These are phyloP conservation scores for Andrena camellia DNA, from an alignment of 2,888 invertebrate genomes.

Conservation along the genomic window DNA sequence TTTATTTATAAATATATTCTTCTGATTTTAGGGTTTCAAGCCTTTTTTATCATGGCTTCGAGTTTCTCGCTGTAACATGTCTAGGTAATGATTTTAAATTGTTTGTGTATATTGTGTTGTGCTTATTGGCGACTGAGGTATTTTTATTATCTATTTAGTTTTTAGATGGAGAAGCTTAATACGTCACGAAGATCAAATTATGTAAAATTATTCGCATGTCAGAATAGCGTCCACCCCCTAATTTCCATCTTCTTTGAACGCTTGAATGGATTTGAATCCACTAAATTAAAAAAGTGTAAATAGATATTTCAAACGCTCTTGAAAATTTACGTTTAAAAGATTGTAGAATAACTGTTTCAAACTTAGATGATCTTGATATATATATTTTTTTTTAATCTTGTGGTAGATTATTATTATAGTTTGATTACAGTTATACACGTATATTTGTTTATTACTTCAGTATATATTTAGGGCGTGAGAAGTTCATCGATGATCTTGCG, in stretches of 20 bases:
- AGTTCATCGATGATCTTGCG: background rate
- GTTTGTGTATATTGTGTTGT: background rate
- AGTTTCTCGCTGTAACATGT: background rate
- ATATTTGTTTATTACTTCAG: background rate
- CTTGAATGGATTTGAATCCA: no score
- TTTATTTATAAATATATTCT: background rate
- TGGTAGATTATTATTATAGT: background rate
- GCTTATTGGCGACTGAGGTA: background rate
- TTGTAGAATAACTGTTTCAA: background rate
- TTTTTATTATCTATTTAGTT: background rate
- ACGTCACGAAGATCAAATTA: background rate
- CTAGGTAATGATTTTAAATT: background rate
- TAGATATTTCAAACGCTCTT: background rate
- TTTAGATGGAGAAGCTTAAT: background rate
- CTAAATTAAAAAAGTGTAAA: background rate
- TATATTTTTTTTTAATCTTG: background rate
- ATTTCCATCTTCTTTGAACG: background rate
- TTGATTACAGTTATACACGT: background rate
- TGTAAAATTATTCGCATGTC: background rate
- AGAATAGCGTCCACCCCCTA: background rate
- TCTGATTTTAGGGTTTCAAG: background rate
- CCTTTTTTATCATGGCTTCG: background rate
- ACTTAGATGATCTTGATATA: no score
- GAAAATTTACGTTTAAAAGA: background rate
- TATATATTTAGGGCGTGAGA: background rate